These are phyloP conservation scores for Meteorus sp. DNA, from an alignment of 1,140 invertebrate species.

Conservation along the genomic window DNA sequence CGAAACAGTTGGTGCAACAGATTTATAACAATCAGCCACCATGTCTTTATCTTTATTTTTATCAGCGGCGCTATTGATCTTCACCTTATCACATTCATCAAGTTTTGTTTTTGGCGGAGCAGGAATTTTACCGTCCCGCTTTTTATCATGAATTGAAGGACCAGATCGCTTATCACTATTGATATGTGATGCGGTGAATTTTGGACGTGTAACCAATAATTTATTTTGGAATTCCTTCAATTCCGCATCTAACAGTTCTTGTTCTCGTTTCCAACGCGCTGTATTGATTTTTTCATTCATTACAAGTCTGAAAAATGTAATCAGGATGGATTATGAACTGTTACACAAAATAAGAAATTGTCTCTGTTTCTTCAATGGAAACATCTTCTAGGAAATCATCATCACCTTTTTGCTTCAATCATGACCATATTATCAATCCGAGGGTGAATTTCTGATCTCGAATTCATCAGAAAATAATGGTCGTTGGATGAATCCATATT, in stretches of 20 bases:
- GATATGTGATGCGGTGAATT: background rate
- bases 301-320: background rate
- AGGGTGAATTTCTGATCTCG: background rate
- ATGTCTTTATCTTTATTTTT: background rate
- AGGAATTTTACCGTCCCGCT: no score
- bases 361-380: background rate
- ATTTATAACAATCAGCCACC: background rate
- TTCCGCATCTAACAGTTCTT: background rate
- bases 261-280: background rate
- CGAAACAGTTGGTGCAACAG: background rate
- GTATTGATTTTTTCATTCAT: background rate
- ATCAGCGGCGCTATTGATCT: no score
- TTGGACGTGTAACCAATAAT: background rate
- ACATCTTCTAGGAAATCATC: no score
- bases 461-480: background rate
- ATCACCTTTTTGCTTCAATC: no score
- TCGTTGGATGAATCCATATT: background rate
- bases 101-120: no score
- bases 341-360: background rate
- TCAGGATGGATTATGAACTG: background rate
- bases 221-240: background rate
- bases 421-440: no score
- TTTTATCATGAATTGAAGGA: no score
- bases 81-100: no score
- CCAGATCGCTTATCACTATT: no score